Percentiles rank a stretch among this genome's conserved stretches.
phyloP scores from a whole-genome alignment of 1,140 invertebrate species.

The Sogatella furcifera region DNA sequence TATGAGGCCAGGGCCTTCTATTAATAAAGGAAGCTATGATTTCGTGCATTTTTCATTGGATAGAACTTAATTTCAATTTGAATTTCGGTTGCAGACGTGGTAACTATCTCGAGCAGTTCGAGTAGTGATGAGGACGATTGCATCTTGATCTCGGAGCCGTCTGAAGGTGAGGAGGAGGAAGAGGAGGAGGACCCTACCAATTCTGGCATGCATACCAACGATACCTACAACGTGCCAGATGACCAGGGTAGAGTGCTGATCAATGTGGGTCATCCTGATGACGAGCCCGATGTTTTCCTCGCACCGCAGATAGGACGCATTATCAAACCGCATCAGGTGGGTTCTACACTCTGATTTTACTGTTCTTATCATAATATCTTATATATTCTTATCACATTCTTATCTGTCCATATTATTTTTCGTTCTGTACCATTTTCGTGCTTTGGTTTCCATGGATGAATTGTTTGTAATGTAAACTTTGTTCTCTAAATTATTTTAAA shows the following conservation, averaged over 20 bases:
- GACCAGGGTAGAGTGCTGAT: conserved; percentile 85
- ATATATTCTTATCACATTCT: too few species aligned
- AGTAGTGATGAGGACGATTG: conserved; percentile 55
- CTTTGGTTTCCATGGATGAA: too few species aligned
- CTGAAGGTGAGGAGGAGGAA: conserved; percentile 40
- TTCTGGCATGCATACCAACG: conserved; percentile 74
- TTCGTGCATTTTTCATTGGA: too few species aligned
- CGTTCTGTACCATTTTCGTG: too few species aligned
- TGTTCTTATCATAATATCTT: too few species aligned
- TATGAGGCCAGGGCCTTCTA: too few species aligned
- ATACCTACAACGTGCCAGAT: conserved; percentile 85
- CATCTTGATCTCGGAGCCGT: conserved; percentile 57
- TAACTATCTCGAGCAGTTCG: conserved; percentile 49
- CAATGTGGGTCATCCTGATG: conserved; percentile 89
- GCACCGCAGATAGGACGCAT: conserved; percentile 83
- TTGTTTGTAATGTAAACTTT: too few species aligned
- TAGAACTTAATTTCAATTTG: too few species aligned
- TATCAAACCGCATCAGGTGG: conserved; percentile 89
- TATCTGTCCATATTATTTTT: too few species aligned
- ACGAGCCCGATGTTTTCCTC: conserved; percentile 87
- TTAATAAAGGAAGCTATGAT: too few species aligned
- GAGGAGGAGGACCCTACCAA: conserved; percentile 52
- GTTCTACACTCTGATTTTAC: too few species aligned
- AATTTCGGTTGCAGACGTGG: conserved; percentile 40
- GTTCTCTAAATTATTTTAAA: too few species aligned